These are phyloP conservation scores for Eucera pruinosa DNA, from an alignment of 2,888 invertebrate species.

Conservation along the genomic window DNA sequence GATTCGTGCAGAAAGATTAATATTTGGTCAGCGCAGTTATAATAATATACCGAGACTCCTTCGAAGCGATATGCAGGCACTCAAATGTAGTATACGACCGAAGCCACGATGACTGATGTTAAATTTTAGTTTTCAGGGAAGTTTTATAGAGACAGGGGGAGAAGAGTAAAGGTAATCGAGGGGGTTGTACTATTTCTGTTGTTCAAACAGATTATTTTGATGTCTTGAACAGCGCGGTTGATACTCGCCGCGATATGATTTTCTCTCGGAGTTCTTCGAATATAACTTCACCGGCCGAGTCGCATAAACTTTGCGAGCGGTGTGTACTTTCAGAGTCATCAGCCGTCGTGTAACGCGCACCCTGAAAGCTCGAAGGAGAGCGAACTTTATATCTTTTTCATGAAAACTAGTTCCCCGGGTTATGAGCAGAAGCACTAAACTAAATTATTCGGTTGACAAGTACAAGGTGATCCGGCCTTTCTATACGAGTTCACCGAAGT, in stretches of 20 bases:
- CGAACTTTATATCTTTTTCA: conserved; percentile 68
- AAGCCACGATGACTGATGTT: not conserved
- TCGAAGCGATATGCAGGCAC: too few relatives aligned
- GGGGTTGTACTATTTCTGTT: conserved; percentile 4
- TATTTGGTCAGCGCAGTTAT: too few relatives aligned
- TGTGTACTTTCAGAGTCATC: conserved; percentile 67
- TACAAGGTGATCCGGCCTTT: conserved; percentile 36
- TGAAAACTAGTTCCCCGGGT: conserved; percentile 64
- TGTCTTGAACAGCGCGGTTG: conserved; percentile 35
- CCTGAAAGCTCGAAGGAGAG: conserved; percentile 49
- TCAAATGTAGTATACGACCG: not conserved
- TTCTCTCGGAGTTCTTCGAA: conserved; percentile 44
- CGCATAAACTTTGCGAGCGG: conserved; percentile 65
- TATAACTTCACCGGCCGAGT: conserved; percentile 43
- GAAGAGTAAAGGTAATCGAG: conserved; percentile 28
- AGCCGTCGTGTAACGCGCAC: conserved; percentile 54
- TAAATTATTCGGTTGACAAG: conserved; percentile 64
- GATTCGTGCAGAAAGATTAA: too few relatives aligned
- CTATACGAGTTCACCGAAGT: conserved; percentile 18
- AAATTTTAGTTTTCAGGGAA: conserved; percentile 47
- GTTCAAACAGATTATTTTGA: conserved; percentile 64
- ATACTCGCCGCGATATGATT: conserved; percentile 59
- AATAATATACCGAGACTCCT: too few relatives aligned
- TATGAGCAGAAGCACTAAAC: conserved; percentile 43
- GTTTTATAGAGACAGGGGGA: conserved; percentile 1